Evolutionary conservation across 2,888 invertebrate genomes (phyloP).

Genomic region (Eristalis intricaria): DNA sequence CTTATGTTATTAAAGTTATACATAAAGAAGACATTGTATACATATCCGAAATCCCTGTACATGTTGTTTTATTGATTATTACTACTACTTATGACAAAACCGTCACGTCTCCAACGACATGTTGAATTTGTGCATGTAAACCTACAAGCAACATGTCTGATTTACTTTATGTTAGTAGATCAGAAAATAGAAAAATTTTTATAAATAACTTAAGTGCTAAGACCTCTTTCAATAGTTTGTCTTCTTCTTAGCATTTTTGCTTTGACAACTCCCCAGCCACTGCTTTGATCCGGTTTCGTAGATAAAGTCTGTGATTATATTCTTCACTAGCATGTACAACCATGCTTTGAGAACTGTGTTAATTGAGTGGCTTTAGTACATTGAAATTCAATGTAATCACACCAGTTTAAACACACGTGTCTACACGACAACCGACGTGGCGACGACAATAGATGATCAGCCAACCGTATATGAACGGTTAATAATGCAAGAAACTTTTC

Average conservation of each 20-base stretch:
- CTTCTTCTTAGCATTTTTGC: conserved; percentile 14
- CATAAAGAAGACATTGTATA: no score
- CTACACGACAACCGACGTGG: background rate
- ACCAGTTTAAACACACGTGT: no score
- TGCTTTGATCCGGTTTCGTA: conserved; percentile 53
- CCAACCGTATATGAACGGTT: background rate
- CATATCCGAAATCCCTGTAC: no score
- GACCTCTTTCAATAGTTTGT: conserved; percentile 44
- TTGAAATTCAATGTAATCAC: no score
- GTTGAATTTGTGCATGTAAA: no score
- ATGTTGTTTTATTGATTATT: no score
- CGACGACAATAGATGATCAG: conserved; percentile 6
- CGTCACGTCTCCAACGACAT: no score
- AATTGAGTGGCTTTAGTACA: background rate
- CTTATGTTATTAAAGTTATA: no score
- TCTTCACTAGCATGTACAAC: conserved; percentile 7
- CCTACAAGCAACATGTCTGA: no score
- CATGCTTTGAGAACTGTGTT: conserved; percentile 38
- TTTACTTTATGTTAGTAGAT: conserved; percentile 45
- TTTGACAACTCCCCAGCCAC: conserved; percentile 31
- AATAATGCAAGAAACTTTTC: conserved; percentile 21
- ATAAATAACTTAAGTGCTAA: conserved; percentile 4
- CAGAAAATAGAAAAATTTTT: background rate
- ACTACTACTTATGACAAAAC: no score
- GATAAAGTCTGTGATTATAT: conserved; percentile 42